Percentiles rank a stretch among this genome's conserved stretches.
Conservation (phyloP, 2,113 vertebrate genomes). For the Petroica traversi region DNA sequence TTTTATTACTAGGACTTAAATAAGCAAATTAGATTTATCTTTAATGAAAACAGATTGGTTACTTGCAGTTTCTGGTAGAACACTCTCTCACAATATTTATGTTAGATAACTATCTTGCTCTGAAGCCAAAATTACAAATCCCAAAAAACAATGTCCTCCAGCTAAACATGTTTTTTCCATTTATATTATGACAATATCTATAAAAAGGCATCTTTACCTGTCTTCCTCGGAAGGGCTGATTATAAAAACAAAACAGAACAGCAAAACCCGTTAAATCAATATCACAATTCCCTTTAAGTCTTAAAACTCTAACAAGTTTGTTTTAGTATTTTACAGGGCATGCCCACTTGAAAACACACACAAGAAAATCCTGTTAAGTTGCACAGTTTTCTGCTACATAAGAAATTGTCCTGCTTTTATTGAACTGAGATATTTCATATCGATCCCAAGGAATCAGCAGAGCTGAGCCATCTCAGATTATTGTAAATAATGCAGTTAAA, state of each 20-base stretch:
- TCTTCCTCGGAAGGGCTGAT: constrained; percentile 41
- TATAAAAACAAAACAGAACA: constrained; percentile 14
- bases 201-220: constrained; percentile 42
- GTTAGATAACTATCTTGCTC: neutral
- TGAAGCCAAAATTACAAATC: neutral
- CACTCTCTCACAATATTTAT: neutral
- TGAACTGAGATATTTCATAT: neutral
- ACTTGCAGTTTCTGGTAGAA: neutral
- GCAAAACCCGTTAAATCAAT: neutral
- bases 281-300: neutral
- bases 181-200: neutral
- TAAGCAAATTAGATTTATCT: neutral
- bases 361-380: neutral
- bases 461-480: neutral
- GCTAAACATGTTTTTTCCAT: neutral
- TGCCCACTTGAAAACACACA: neutral
- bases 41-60: neutral
- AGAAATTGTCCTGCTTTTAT: neutral
- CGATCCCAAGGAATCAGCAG: neutral
- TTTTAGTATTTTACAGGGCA: neutral
- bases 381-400: neutral
- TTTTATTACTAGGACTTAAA: neutral
- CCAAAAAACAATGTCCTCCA: neutral
- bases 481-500: neutral
- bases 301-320: neutral